Evolutionary conservation across 2,113 vertebrate species (phyloP).

Genomic region (Lasiurus cinereus): DNA sequence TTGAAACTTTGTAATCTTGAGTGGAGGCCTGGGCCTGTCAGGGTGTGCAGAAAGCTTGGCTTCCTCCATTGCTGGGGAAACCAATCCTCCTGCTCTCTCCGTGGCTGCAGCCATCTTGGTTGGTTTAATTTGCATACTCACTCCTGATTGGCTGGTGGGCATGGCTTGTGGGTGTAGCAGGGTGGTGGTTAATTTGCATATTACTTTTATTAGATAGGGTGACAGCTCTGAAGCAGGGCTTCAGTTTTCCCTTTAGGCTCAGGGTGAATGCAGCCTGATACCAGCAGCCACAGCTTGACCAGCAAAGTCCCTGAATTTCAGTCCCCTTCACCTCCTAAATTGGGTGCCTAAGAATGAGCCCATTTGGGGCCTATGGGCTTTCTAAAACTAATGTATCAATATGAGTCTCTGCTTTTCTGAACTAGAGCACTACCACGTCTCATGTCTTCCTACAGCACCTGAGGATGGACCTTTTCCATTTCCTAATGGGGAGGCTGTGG

Average conservation of each 20-base stretch:
- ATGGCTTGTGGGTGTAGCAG: too few relatives aligned
- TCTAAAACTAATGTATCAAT: background rate
- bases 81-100: too few relatives aligned
- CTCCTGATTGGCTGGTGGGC: too few relatives aligned
- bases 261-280: background rate
- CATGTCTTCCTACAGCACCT: constrained; percentile 84
- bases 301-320: background rate
- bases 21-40: too few relatives aligned
- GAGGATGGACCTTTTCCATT: constrained; percentile 92
- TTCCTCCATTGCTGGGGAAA: too few relatives aligned
- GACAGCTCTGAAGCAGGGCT: background rate
- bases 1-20: too few relatives aligned
- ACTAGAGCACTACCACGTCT: background rate
- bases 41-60: too few relatives aligned
- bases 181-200: too few relatives aligned
- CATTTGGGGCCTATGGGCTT: background rate
- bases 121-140: too few relatives aligned
- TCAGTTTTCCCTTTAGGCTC: background rate
- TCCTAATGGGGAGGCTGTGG: constrained; percentile 87
- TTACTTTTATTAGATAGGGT: too few relatives aligned
- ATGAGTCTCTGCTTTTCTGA: background rate
- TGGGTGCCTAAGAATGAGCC: background rate
- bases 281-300: background rate
- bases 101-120: too few relatives aligned
- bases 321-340: background rate